A percentile compares a stretch with the other conserved stretches of the same genome.
Conservation (phyloP, 1,140 invertebrate species). For the Lethrus apterus region DNA sequence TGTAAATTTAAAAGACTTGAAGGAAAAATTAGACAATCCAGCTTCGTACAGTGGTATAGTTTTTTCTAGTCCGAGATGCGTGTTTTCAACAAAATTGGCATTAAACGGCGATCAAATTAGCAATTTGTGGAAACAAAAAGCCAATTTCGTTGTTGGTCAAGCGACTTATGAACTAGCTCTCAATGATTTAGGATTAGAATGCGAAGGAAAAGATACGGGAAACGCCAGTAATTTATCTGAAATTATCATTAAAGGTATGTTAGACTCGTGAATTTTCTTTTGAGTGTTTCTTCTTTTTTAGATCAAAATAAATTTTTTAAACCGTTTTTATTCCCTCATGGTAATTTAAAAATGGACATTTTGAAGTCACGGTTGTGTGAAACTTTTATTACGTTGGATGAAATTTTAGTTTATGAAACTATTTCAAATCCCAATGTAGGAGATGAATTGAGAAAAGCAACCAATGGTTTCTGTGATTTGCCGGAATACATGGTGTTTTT, state of each 20-base stretch:
- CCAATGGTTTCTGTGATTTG: constrained; percentile 28
- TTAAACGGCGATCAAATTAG: constrained; percentile 20
- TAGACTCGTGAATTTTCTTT: constrained; percentile 7
- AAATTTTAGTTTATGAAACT: constrained; percentile 39
- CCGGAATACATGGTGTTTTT: constrained; percentile 43
- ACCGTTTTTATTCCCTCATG: constrained; percentile 44
- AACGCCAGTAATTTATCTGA: constrained; percentile 42
- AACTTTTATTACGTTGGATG: constrained; percentile 33
- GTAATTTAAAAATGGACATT: constrained; percentile 42
- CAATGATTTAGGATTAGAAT: constrained; percentile 31
- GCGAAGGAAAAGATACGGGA: constrained; percentile 38
- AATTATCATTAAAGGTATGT: constrained; percentile 36
- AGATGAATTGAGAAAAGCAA: constrained; percentile 29
- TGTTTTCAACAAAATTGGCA: constrained; percentile 35
- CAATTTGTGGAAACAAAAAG: constrained; percentile 36
- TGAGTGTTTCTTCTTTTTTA: constrained; percentile 20
- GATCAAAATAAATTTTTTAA: constrained; percentile 29
- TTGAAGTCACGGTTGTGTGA: constrained; percentile 33
- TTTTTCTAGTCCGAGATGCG: constrained; percentile 43
- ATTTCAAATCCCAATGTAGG: constrained; percentile 34
- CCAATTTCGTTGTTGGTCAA: constrained; percentile 44
- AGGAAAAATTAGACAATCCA: constrained; percentile 33
- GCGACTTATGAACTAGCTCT: constrained; percentile 35
- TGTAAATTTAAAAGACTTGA: constrained; percentile 37
- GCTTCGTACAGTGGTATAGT: constrained; percentile 38